Evolutionary conservation across 2,113 vertebrate genomes (phyloP).

Genomic region (Diglossa brunneiventris): DNA sequence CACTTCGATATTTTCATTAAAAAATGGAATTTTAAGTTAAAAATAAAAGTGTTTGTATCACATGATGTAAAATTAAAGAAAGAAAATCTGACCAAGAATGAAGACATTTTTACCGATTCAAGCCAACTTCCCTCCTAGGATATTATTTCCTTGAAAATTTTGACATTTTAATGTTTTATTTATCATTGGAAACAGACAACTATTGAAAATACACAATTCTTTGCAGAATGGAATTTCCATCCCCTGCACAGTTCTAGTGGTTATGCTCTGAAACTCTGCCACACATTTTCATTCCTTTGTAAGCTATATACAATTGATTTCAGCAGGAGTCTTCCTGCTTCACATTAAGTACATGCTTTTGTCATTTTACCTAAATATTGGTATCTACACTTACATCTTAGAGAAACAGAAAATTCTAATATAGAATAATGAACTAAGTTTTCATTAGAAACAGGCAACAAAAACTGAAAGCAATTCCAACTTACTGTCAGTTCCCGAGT

Average conservation of each 20-base stretch:
- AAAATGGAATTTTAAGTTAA: background rate
- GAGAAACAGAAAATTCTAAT: background rate
- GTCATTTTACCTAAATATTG: background rate
- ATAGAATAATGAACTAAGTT: background rate
- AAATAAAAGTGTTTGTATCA: background rate
- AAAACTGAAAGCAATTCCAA: background rate
- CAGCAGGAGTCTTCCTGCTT: background rate
- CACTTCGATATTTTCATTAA: background rate
- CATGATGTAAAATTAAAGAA: background rate
- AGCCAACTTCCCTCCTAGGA: background rate
- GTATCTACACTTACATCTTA: background rate
- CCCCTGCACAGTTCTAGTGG: background rate
- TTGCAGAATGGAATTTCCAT: background rate
- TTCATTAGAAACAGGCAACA: background rate
- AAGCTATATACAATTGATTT: background rate
- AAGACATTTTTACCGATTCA: background rate
- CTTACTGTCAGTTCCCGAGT: background rate
- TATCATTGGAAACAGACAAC: background rate
- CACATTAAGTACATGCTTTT: background rate
- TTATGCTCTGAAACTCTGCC: background rate
- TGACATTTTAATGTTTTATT: background rate
- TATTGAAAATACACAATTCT: background rate
- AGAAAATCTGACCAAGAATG: background rate
- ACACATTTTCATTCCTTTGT: background rate
- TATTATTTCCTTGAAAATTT: background rate